Evolutionary conservation across 2,113 vertebrate genomes (phyloP).

Genomic region (Melanerpes formicivorus): DNA sequence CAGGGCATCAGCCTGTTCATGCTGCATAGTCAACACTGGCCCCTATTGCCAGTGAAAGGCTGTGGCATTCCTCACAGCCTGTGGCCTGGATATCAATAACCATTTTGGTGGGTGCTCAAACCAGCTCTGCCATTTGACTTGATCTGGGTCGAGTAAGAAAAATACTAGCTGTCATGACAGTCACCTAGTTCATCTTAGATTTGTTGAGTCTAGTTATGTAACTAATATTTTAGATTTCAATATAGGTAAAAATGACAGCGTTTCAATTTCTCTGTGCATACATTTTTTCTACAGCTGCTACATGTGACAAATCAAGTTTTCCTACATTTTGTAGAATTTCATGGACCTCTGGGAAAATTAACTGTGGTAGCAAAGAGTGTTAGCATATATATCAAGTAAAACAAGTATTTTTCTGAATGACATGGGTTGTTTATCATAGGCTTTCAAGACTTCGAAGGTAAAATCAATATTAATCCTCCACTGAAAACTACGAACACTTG

Average conservation of each 20-base stretch:
- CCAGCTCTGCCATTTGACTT: background rate
- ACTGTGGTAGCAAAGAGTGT: background rate
- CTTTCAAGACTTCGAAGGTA: slow-evolving; percentile 34
- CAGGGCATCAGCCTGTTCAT: too few species aligned
- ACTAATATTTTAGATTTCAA: background rate
- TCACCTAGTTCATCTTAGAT: background rate
- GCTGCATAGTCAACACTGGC: too few species aligned
- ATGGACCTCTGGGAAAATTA: background rate
- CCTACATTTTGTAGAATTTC: background rate
- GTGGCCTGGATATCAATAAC: too few species aligned
- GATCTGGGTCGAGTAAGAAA: background rate
- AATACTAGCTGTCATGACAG: background rate
- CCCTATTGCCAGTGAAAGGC: too few species aligned
- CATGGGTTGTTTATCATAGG: slow-evolving; percentile 3
- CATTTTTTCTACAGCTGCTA: background rate
- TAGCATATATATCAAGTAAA: background rate
- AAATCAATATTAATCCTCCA: slow-evolving; percentile 40
- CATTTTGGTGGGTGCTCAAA: background rate
- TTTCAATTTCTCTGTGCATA: background rate
- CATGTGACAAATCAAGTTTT: background rate
- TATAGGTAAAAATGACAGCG: background rate
- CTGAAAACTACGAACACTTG: slow-evolving; percentile 24
- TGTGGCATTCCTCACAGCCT: too few species aligned
- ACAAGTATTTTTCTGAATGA: background rate
- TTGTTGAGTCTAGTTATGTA: background rate